phyloP scores from a whole-genome alignment of 1,140 invertebrate genomes.

The Holcopasites calliopsidis region DNA sequence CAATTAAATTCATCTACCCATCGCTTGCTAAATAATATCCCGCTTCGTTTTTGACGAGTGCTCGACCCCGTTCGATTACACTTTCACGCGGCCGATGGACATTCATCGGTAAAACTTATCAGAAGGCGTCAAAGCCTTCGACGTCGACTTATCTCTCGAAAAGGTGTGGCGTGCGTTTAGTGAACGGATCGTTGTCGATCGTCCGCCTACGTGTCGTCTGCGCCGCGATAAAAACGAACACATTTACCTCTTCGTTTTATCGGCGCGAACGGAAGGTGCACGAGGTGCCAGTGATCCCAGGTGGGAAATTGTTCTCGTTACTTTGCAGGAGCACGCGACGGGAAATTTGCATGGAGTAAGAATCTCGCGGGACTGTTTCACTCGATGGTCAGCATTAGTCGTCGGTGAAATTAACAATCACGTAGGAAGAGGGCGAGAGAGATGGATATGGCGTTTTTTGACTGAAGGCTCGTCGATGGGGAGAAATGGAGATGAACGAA shows the following conservation, averaged over 20 bases:
- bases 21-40: no score
- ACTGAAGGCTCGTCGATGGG: neutral
- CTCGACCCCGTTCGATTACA: neutral
- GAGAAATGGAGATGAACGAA: neutral
- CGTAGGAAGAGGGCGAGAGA: neutral
- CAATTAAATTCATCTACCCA: no score
- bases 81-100: neutral
- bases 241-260: neutral
- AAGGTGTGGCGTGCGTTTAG: conserved; percentile 14
- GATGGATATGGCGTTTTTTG: neutral
- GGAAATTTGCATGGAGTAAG: conserved; percentile 5
- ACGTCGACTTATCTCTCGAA: conserved; percentile 35
- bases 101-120: neutral
- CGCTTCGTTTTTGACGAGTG: no score
- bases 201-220: conserved; percentile 17
- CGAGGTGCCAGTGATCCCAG: neutral
- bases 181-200: conserved; percentile 41
- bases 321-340: neutral
- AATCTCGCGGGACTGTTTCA: conserved; percentile 2
- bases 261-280: neutral
- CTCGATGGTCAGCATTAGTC: neutral
- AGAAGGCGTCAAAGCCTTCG: neutral
- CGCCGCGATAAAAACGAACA: conserved; percentile 42
- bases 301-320: neutral
- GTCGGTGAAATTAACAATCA: conserved; percentile 1